phyloP scores from a whole-genome alignment of 2,113 vertebrate species.

The Ptilorrhoa leucosticta region DNA sequence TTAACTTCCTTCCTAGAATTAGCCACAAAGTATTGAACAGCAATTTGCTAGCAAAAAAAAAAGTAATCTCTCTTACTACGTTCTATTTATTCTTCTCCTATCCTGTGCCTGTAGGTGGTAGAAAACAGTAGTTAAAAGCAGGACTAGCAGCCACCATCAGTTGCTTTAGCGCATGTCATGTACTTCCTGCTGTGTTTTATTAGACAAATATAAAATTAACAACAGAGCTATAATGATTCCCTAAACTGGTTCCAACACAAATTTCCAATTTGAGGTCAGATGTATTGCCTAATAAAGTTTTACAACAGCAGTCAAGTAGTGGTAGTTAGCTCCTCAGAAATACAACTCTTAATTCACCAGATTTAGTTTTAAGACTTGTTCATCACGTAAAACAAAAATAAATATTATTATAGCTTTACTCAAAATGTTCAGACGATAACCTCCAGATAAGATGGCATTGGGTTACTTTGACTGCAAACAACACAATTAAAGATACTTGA shows the following conservation, averaged over 20 bases:
- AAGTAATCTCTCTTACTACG: not conserved
- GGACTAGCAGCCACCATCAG: constrained; percentile 28
- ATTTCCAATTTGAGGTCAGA: constrained; percentile 94
- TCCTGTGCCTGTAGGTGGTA: not conserved
- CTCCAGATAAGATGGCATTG: constrained; percentile 36
- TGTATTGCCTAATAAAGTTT: constrained; percentile 91
- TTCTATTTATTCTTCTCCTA: not conserved
- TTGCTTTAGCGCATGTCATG: constrained; percentile 26
- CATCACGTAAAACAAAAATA: constrained; percentile 68
- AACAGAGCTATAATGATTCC: constrained; percentile 87
- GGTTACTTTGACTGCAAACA: constrained; percentile 60
- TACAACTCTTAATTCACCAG: constrained; percentile 68
- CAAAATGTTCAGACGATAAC: constrained; percentile 36
- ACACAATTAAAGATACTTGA: constrained; percentile 60
- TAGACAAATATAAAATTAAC: constrained; percentile 98
- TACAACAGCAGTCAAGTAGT: constrained; percentile 82
- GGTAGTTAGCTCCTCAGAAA: constrained; percentile 71
- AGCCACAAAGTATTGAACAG: not conserved
- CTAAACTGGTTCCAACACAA: constrained; percentile 85
- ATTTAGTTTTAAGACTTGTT: constrained; percentile 72
- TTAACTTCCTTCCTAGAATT: not conserved
- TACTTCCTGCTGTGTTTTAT: constrained; percentile 87
- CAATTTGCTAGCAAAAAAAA: not conserved
- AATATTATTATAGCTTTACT: constrained; percentile 63
- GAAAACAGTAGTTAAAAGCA: constrained; percentile 7